Evolutionary conservation across 2,113 vertebrate genomes (phyloP), one percentile per base, ranked within the genome.

Genomic region (Hydrolagus affinis): DNA sequence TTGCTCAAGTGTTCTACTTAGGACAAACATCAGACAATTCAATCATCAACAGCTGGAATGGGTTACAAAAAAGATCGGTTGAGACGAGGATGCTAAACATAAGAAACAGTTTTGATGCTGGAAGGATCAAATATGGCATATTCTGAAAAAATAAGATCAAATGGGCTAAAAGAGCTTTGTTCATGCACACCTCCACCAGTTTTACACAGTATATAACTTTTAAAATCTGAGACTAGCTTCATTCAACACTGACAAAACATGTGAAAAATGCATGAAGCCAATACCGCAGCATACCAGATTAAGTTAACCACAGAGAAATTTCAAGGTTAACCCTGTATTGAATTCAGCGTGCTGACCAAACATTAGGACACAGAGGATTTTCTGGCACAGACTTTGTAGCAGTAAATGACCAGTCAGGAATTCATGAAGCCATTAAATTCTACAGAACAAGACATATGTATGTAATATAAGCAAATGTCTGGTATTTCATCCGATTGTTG

Each of bases 401-500:
- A 83, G 11, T 83, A 66, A 83, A 66, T 66, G 60, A 83, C 77
- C 4, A 14, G 30, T 83, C 77, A 66, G 77, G 25, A 66, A 83
- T 30, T n/a, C 60, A 62, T 66, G 25, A 64, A 66, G n/a, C n/a
- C n/a, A n/a, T 60, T 83, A 9, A 83, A 66, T 30, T 83, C 59
- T 83, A 25, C 14, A 28, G 60, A 83, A 66, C 77, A 23, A 30
- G 30, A n/a, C n/a, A n/a, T n/a, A 44, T 44, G 30, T 28, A 66
- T 62, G n/a, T 30, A 83, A 28, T 83, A 25, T 83, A 66, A 64
- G 30, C 60, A 64, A 57, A 83, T 19, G 60, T 66, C 60, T 28
- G 11, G 21, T 11, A 1, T 74, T 74, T 74, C 8, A 14, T 17
- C 28, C 21, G 23, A 8, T 60, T 19, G 25, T 60, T 25, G 57